phyloP scores from a whole-genome alignment of 1,140 invertebrate genomes.

The Meloidogyne floridensis region DNA sequence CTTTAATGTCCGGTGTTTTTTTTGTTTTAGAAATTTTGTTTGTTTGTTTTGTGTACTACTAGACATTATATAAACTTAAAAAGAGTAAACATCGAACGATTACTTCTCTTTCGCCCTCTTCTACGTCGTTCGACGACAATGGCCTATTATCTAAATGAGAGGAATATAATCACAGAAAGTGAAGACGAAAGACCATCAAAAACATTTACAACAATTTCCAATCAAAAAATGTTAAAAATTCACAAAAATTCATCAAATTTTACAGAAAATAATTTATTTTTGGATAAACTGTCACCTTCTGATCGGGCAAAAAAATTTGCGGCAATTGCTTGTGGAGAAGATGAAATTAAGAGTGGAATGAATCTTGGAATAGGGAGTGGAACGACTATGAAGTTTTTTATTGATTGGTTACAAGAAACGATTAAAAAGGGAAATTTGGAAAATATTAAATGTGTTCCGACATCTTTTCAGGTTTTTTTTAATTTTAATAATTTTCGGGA shows the following conservation, averaged over 20 bases:
- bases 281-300: constrained; percentile 8
- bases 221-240: neutral
- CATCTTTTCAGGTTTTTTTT: constrained; percentile 40
- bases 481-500: neutral
- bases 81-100: neutral
- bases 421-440: constrained; percentile 19
- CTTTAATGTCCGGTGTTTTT: too few species aligned
- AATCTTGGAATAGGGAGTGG: constrained; percentile 44
- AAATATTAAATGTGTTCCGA: constrained; percentile 43
- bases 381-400: constrained; percentile 44
- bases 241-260: neutral
- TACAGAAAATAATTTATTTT: neutral
- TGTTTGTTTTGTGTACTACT: too few species aligned
- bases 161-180: neutral
- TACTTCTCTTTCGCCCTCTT: neutral
- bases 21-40: too few species aligned
- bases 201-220: neutral
- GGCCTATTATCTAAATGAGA: neutral
- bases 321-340: constrained; percentile 29
- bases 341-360: constrained; percentile 30
- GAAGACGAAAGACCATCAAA: neutral
- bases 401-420: constrained; percentile 33
- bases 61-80: neutral
- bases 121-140: constrained; percentile 2
- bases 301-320: constrained; percentile 31